These are phyloP conservation scores for Craterocephalus amniculus DNA, from an alignment of 2,797 vertebrate genomes.

Conservation along the genomic window DNA sequence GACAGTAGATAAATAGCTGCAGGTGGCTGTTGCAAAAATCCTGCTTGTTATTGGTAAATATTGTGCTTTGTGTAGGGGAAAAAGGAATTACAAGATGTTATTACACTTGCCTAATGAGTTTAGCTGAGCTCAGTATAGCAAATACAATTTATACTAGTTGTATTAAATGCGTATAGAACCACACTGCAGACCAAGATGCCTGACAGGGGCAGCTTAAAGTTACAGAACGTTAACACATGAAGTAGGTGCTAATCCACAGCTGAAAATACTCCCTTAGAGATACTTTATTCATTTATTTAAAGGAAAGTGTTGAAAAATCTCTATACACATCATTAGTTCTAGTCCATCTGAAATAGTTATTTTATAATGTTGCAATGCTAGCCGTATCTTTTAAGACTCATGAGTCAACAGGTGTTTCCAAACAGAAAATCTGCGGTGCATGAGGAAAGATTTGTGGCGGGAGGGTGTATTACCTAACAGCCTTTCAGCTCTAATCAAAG, in stretches of 20 bases:
- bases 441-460: conserved; percentile 8
- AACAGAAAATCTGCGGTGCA: neutral
- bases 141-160: neutral
- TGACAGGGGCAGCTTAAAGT: neutral
- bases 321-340: neutral
- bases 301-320: neutral
- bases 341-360: neutral
- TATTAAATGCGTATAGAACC: neutral
- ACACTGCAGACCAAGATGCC: neutral
- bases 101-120: neutral
- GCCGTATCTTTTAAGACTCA: neutral
- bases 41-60: neutral
- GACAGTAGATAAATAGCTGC: neutral
- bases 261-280: conserved; percentile 1
- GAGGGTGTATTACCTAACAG: conserved; percentile 12
- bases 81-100: neutral
- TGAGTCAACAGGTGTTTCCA: conserved; percentile 24
- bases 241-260: neutral
- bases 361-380: neutral
- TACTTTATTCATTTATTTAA: neutral
- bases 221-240: neutral
- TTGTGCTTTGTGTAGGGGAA: neutral
- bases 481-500: conserved; percentile 13
- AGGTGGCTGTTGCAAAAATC: neutral
- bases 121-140: neutral